Conservation (phyloP, 2,888 invertebrate species). For the Endotricha flammealis region DNA sequence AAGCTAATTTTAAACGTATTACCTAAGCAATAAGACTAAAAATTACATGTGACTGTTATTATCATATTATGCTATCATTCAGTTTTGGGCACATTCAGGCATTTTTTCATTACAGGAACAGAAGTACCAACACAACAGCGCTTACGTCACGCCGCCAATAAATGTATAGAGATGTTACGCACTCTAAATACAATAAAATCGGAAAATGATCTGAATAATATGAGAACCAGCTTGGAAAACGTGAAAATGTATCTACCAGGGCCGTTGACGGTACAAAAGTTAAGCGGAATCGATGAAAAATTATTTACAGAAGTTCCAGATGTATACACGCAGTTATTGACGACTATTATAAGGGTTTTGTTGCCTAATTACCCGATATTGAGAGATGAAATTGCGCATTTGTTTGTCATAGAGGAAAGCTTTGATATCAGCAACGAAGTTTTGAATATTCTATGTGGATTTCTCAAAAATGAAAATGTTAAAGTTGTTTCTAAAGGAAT, state of each 20-base stretch:
- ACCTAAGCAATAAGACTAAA: slow-evolving; percentile 10
- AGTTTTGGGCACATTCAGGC: slow-evolving; percentile 73
- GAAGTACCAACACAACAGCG: slow-evolving; percentile 20
- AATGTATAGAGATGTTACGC: slow-evolving; percentile 45
- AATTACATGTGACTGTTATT: slow-evolving; percentile 35
- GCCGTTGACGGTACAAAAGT: slow-evolving; percentile 81
- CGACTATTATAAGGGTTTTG: slow-evolving; percentile 63
- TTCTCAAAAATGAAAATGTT: slow-evolving; percentile 60
- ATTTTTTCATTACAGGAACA: slow-evolving; percentile 56
- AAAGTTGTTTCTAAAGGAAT: slow-evolving; percentile 44
- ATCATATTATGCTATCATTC: slow-evolving; percentile 27
- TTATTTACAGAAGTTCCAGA: slow-evolving; percentile 50
- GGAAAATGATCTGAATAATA: slow-evolving; percentile 37
- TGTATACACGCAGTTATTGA: slow-evolving; percentile 71
- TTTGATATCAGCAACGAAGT: slow-evolving; percentile 65
- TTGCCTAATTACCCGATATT: slow-evolving; percentile 79
- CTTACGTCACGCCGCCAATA: slow-evolving; percentile 33
- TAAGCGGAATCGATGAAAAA: slow-evolving; percentile 70
- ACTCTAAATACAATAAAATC: slow-evolving; percentile 42
- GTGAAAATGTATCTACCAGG: slow-evolving; percentile 65
- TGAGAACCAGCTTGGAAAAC: slow-evolving; percentile 28
- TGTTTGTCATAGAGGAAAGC: slow-evolving; percentile 78
- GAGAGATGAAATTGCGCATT: slow-evolving; percentile 48
- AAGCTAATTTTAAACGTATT: too few species aligned
- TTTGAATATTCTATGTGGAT: slow-evolving; percentile 61